Evolutionary conservation across 2,797 vertebrate species (phyloP), one percentile per base, ranked within the genome.

Genomic region (Pseudochirops cupreus): DNA sequence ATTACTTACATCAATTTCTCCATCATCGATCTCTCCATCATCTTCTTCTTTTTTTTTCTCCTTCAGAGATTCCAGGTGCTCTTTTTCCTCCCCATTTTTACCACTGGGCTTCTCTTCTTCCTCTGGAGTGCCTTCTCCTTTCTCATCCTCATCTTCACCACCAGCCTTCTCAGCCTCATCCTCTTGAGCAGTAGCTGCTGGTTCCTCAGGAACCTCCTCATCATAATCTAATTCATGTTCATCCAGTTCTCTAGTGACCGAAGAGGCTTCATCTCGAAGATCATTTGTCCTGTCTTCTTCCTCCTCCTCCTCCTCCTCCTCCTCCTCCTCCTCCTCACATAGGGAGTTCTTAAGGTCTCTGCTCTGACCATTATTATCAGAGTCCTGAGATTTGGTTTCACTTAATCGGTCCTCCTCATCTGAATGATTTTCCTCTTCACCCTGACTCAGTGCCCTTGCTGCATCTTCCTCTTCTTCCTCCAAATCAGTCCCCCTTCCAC

Each of bases 151-250:
- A 0, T 99, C 99, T 91, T 99, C 99, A 0, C 99, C 99, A 6
- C 98, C 99, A 11, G 99, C 99, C 92, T 99, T 99, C 33, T 99
- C 99, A 0, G 98, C 97, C 0, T 99, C 99, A 0, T 99, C 99
- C 90, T 99, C 99, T 0, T 97, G 99, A 0, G 96, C 95, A 0
- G 98, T 97, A 3, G 99, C 95, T 50, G 97, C 99, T 0, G 99
- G 98, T 90, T 99, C 99, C 98, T 99, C 99, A 0, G 99, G 99
- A 26, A 99, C 99, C 97, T 99, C 99, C 98, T 99, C 99, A 0
- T 99, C 99, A 2, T 99, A 99, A 98, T 99, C 99, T 96, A 99
- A 98, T 96, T 99, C 99, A 0, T 99, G 99, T 90, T 99, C 99
- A 0, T 99, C 99, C 93, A 99, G 98, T 94, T 99, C 99, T 53